Evolutionary conservation across 1,140 invertebrate species (phyloP).

Genomic region (Cryptotermes secundus): DNA sequence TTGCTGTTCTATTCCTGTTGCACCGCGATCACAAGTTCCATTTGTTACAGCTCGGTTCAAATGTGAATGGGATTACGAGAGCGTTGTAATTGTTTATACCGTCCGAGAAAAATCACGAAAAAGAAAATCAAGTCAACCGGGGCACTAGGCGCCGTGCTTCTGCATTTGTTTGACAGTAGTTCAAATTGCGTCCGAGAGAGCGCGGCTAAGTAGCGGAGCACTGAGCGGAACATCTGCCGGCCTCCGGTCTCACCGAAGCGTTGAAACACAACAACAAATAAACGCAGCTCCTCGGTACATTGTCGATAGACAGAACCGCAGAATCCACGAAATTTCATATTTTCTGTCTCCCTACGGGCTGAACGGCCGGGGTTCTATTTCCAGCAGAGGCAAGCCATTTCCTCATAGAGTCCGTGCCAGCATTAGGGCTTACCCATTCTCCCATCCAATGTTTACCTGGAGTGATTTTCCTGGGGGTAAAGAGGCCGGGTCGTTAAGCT

Average conservation of each 20-base stretch:
- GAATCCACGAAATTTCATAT: no score
- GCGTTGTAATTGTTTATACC: conserved; percentile 1
- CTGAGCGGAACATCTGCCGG: not conserved
- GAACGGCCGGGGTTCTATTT: no score
- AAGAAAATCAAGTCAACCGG: not conserved
- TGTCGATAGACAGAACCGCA: no score
- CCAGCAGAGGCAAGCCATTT: no score
- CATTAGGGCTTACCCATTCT: no score
- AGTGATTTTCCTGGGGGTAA: no score
- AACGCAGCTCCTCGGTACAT: no score
- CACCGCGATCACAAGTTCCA: not conserved
- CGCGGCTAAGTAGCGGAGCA: not conserved
- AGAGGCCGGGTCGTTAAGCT: no score
- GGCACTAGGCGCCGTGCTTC: not conserved
- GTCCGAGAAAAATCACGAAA: not conserved
- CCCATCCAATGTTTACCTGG: no score
- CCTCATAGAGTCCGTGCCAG: no score
- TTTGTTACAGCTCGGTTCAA: conserved; percentile 16
- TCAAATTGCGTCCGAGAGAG: not conserved
- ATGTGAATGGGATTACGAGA: conserved; percentile 1
- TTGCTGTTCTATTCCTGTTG: not conserved
- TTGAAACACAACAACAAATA: no score
- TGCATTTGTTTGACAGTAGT: not conserved
- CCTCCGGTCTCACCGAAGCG: not conserved
- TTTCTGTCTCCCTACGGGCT: no score